A percentile compares a stretch with the other conserved stretches of the same genome.
phyloP scores from a whole-genome alignment of 2,888 invertebrate species.

The Chloroclysta siterata region DNA sequence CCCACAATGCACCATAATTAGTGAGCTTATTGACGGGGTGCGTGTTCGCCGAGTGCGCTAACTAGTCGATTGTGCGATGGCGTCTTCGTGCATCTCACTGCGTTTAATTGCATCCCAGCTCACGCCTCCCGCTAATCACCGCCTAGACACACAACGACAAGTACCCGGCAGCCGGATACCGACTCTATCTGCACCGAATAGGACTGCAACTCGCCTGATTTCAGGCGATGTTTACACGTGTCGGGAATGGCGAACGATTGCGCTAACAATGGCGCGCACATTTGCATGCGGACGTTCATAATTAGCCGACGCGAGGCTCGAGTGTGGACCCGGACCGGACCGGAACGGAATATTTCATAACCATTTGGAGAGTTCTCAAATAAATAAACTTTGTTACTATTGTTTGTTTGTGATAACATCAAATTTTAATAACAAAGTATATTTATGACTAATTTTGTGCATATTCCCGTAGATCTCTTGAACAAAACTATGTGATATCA shows the following conservation, averaged over 20 bases:
- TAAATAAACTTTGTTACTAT: no score
- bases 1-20: conserved; percentile 8
- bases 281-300: conserved; percentile 13
- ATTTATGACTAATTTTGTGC: no score
- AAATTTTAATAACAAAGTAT: no score
- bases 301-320: no score
- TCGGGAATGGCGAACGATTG: conserved; percentile 12
- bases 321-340: no score
- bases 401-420: no score
- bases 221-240: conserved; percentile 7
- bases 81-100: conserved; percentile 1
- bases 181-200: background rate
- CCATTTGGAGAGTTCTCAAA: no score
- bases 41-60: conserved; percentile 13
- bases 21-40: conserved; percentile 3
- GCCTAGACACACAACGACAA: conserved; percentile 12
- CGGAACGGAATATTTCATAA: no score
- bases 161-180: background rate
- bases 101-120: background rate
- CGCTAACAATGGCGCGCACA: conserved; percentile 20
- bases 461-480: no score
- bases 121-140: conserved; percentile 14
- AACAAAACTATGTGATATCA: no score
- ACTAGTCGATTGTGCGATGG: conserved; percentile 29
- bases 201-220: background rate